Conservation (phyloP, 2,113 vertebrate genomes). For the Circaetus cinerascens region DNA sequence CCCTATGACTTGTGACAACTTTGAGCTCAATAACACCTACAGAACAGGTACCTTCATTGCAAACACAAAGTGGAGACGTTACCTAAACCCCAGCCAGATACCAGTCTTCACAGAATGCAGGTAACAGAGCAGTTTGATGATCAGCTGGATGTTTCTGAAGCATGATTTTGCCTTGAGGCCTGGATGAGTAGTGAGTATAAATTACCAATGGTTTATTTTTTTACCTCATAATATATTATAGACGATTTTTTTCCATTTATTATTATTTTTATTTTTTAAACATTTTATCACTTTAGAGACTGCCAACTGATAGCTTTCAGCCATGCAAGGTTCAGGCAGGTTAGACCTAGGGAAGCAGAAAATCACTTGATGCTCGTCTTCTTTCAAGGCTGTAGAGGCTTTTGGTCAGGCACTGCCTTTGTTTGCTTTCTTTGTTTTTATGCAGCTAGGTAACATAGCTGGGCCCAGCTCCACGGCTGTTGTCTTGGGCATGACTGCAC, state of each 20-base stretch:
- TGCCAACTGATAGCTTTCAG: neutral
- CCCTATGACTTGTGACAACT: neutral
- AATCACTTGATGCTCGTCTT: neutral
- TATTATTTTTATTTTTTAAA: neutral
- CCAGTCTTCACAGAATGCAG: neutral
- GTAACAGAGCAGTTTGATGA: neutral
- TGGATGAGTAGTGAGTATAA: neutral
- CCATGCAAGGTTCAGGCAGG: neutral
- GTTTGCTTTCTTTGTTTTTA: neutral
- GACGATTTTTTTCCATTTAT: neutral
- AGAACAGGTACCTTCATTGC: neutral
- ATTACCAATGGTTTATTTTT: neutral
- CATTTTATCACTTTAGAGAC: neutral
- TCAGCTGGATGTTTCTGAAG: neutral
- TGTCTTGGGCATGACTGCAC: neutral
- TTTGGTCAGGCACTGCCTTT: neutral
- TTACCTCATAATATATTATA: neutral
- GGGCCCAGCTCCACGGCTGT: neutral
- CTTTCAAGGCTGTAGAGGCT: neutral
- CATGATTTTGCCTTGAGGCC: neutral
- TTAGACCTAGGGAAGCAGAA: neutral
- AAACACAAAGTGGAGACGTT: neutral
- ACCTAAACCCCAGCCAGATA: neutral
- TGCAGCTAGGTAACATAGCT: neutral
- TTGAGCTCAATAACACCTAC: neutral